Evolutionary conservation across 1,140 invertebrate species (phyloP).

Genomic region (Neoseiulus cucumeris): DNA sequence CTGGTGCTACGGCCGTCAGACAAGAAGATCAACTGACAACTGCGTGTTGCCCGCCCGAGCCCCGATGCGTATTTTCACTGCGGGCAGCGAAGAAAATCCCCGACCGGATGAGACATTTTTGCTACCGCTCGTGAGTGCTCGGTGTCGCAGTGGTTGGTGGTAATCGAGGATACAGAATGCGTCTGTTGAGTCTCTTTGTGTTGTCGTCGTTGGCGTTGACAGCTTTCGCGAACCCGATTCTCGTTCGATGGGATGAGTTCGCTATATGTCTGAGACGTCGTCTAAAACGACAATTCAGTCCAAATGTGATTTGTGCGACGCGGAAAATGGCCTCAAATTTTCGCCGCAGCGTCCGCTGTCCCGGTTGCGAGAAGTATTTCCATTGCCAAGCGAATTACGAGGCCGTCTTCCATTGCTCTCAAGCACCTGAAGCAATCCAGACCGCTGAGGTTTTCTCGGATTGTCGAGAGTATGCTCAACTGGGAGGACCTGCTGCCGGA

Average conservation of each 20-base stretch:
- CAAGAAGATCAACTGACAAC: too few relatives aligned
- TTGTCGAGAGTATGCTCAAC: neutral
- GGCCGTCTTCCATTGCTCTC: neutral
- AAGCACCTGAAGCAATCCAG: neutral
- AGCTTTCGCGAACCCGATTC: neutral
- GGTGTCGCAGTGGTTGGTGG: too few relatives aligned
- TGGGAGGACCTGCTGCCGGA: neutral
- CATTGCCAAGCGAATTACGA: conserved; percentile 5
- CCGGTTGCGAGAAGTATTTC: neutral
- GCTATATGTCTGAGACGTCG: neutral
- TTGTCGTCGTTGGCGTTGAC: too few relatives aligned
- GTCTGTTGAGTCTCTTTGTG: too few relatives aligned
- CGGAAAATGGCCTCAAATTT: conserved; percentile 1
- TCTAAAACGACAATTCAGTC: neutral
- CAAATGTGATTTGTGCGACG: neutral
- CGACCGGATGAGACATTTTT: too few relatives aligned
- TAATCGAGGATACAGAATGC: too few relatives aligned
- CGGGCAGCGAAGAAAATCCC: too few relatives aligned
- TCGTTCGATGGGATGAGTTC: conserved; percentile 9
- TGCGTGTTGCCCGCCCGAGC: too few relatives aligned
- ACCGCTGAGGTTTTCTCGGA: neutral
- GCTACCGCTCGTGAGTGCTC: too few relatives aligned
- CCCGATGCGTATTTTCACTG: too few relatives aligned
- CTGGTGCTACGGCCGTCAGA: too few relatives aligned
- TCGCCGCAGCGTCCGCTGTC: neutral